phyloP scores from a whole-genome alignment of 2,797 vertebrate genomes.

The Gallirallus australis region DNA sequence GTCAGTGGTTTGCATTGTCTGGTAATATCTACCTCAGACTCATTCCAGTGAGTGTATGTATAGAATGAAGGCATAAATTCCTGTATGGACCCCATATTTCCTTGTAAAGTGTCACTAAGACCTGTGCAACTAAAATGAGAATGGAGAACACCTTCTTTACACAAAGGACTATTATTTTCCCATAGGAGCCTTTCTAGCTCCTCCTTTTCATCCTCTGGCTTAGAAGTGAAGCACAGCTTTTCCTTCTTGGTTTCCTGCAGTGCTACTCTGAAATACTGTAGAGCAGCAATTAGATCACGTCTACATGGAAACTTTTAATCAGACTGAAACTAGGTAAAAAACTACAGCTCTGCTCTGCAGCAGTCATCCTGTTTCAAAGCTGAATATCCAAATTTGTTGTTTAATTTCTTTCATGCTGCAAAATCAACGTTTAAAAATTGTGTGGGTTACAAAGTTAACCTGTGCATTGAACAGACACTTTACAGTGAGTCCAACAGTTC shows the following conservation, averaged over 20 bases:
- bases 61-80: neutral
- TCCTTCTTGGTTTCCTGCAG: neutral
- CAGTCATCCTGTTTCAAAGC: neutral
- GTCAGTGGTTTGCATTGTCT: neutral
- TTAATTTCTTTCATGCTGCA: neutral
- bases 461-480: neutral
- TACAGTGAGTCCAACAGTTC: fast-evolving
- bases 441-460: neutral
- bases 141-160: neutral
- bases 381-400: neutral
- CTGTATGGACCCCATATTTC: neutral
- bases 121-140: neutral
- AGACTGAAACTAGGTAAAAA: neutral
- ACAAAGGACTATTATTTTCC: neutral
- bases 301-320: neutral
- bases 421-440: neutral
- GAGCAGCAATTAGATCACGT: neutral
- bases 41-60: neutral
- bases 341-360: neutral
- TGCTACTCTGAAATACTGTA: neutral
- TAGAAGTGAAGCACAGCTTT: neutral
- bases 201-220: neutral
- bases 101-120: neutral
- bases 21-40: neutral
- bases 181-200: neutral